These are phyloP conservation scores for Napeogenes inachia DNA, from an alignment of 2,888 invertebrate genomes.

Conservation along the genomic window DNA sequence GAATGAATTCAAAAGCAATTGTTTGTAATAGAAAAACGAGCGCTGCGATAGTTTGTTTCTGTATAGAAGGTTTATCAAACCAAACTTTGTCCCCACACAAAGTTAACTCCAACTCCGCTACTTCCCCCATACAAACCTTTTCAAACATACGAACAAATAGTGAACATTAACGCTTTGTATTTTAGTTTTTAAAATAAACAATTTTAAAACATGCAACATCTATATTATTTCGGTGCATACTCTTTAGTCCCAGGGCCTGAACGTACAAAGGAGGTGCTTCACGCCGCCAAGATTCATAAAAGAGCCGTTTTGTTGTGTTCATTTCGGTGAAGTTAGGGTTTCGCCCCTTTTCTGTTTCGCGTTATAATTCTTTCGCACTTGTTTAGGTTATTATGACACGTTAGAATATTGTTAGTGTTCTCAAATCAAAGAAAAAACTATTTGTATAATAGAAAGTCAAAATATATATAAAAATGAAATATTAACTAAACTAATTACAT, in stretches of 20 bases:
- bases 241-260: constrained; percentile 12
- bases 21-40: too few species aligned
- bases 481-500: background rate
- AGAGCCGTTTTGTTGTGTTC: constrained; percentile 26
- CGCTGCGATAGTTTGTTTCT: too few species aligned
- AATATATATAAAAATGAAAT: background rate
- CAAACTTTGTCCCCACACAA: too few species aligned
- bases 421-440: background rate
- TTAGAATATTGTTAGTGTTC: background rate
- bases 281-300: constrained; percentile 28
- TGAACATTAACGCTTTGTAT: too few species aligned
- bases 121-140: too few species aligned
- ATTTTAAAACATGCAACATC: background rate
- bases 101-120: too few species aligned
- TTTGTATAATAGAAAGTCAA: too few species aligned
- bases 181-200: too few species aligned
- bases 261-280: constrained; percentile 21
- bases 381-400: too few species aligned
- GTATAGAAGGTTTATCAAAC: too few species aligned
- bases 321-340: constrained; percentile 26
- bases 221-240: constrained; percentile 11
- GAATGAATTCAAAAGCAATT: too few species aligned
- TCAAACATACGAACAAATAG: too few species aligned
- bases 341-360: constrained; percentile 19
- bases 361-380: background rate